These are phyloP conservation scores for Channa argus DNA, from an alignment of 2,113 vertebrate genomes.

Conservation along the genomic window DNA sequence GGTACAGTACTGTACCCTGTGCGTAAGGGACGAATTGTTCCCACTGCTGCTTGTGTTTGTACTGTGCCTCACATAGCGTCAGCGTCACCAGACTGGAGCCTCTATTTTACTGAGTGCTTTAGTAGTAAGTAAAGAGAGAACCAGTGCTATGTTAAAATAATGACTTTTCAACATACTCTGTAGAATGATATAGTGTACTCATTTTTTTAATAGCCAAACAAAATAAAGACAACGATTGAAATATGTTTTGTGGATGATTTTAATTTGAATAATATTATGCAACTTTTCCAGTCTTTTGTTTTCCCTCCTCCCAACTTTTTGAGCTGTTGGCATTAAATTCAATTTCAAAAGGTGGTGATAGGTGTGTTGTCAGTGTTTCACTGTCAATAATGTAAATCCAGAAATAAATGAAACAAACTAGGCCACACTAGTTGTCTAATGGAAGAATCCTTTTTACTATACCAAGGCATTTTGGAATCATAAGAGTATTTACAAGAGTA, in stretches of 20 bases:
- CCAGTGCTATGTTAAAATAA: too few relatives aligned
- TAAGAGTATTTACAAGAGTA: too few relatives aligned
- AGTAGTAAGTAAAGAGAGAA: neutral
- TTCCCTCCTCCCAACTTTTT: neutral
- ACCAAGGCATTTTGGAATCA: too few relatives aligned
- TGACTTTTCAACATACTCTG: constrained; percentile 3
- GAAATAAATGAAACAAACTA: too few relatives aligned
- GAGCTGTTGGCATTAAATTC: too few relatives aligned
- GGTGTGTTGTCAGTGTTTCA: neutral
- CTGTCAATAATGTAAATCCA: too few relatives aligned
- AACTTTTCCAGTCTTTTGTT: too few relatives aligned
- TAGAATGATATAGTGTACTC: constrained; percentile 40
- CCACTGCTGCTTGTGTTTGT: constrained; percentile 21
- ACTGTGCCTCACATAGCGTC: constrained; percentile 29
- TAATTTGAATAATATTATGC: neutral
- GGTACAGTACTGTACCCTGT: constrained; percentile 26
- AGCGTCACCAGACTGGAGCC: constrained; percentile 9
- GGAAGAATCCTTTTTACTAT: too few relatives aligned
- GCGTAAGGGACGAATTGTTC: constrained; percentile 30
- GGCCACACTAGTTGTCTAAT: too few relatives aligned
- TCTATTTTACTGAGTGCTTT: neutral
- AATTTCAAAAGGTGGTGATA: neutral
- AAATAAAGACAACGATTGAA: constrained; percentile 43
- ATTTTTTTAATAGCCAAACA: constrained; percentile 48
- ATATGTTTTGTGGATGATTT: neutral